phyloP scores from a whole-genome alignment of 2,888 invertebrate species.

The Macaria notata region DNA sequence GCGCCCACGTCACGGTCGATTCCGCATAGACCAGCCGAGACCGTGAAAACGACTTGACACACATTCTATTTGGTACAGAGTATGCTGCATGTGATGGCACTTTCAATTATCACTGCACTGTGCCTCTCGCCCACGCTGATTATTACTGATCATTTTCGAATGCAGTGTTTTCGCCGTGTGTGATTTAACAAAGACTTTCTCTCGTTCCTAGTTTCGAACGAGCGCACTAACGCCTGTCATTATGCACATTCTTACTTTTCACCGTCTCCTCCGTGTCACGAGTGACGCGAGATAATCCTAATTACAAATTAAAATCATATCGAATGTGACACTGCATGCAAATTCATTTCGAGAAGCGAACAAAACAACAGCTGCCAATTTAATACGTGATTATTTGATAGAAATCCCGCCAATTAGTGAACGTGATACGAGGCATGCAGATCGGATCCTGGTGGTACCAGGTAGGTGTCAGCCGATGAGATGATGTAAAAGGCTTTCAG shows the following conservation, averaged over 20 bases:
- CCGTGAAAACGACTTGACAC: slow-evolving; percentile 76
- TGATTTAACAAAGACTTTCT: slow-evolving; percentile 69
- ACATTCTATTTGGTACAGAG: slow-evolving; percentile 67
- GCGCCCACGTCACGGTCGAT: slow-evolving; percentile 64
- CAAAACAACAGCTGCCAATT: slow-evolving; percentile 39
- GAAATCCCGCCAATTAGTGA: slow-evolving; percentile 61
- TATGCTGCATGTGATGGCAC: slow-evolving; percentile 68
- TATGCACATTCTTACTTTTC: slow-evolving; percentile 53
- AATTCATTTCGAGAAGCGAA: slow-evolving; percentile 48
- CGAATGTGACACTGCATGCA: slow-evolving; percentile 60
- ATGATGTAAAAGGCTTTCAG: slow-evolving; percentile 80
- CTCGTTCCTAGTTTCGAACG: slow-evolving; percentile 58
- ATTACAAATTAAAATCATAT: slow-evolving; percentile 64
- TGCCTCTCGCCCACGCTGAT: slow-evolving; percentile 55
- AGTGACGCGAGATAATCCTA: slow-evolving; percentile 64
- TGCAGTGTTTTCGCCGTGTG: slow-evolving; percentile 59
- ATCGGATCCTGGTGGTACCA: slow-evolving; percentile 77
- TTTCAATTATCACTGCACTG: slow-evolving; percentile 76
- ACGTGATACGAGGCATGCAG: slow-evolving; percentile 49
- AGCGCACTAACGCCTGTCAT: slow-evolving; percentile 64
- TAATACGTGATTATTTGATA: slow-evolving; percentile 47
- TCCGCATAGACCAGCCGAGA: slow-evolving; percentile 56
- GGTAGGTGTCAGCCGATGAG: slow-evolving; percentile 58
- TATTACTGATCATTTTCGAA: slow-evolving; percentile 62
- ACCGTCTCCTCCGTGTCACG: slow-evolving; percentile 62